phyloP scores from a whole-genome alignment of 2,888 invertebrate genomes.

The Cetonia aurata region DNA sequence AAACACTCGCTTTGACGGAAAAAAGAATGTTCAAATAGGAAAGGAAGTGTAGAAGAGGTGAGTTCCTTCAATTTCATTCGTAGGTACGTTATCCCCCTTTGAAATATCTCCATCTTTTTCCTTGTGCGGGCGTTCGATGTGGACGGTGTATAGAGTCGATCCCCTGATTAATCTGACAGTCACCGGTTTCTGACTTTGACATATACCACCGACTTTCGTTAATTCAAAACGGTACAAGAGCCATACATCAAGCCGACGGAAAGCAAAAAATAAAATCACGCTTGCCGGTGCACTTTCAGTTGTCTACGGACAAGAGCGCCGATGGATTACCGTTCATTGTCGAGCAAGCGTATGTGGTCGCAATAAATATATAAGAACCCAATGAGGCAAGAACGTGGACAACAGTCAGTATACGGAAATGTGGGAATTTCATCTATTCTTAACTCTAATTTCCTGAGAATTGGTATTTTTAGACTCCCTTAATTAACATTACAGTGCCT shows the following conservation, averaged over 20 bases:
- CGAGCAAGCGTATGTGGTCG: background rate
- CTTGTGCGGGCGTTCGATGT: background rate
- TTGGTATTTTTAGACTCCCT: no score
- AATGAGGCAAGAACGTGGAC: no score
- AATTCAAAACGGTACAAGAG: slow-evolving; percentile 43
- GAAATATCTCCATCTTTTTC: slow-evolving; percentile 9
- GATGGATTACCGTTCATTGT: slow-evolving; percentile 14
- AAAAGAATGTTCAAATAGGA: background rate
- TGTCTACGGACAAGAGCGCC: background rate
- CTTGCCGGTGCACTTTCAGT: slow-evolving; percentile 10
- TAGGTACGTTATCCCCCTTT: slow-evolving; percentile 29
- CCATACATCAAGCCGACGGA: slow-evolving; percentile 24
- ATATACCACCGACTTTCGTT: slow-evolving; percentile 43
- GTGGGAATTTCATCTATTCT: no score
- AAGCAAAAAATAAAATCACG: slow-evolving; percentile 33
- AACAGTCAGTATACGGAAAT: no score
- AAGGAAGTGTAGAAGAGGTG: slow-evolving; percentile 9
- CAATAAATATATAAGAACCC: no score
- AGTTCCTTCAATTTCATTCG: slow-evolving; percentile 46
- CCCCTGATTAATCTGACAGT: slow-evolving; percentile 47
- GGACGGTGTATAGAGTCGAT: slow-evolving; percentile 31
- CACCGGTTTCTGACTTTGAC: slow-evolving; percentile 42
- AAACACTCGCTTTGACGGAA: background rate
- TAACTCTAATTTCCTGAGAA: no score
- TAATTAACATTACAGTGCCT: no score